phyloP scores from a whole-genome alignment of 2,797 vertebrate genomes.

The Lophius americanus region DNA sequence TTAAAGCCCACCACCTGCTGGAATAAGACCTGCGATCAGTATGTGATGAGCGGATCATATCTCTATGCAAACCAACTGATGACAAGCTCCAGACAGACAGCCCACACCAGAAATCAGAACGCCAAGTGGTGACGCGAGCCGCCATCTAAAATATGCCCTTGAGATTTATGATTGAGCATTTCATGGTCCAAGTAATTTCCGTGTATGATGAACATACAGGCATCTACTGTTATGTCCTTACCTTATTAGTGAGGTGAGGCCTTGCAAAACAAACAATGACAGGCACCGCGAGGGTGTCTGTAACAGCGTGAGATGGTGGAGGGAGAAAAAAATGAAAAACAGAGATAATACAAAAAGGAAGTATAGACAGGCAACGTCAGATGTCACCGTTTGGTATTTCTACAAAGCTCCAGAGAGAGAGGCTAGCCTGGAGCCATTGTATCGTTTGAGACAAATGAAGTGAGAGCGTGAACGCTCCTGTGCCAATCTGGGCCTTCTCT shows the following conservation, averaged over 20 bases:
- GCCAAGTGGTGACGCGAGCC: constrained; percentile 30
- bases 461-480: constrained; percentile 59
- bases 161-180: constrained; percentile 48
- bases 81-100: constrained; percentile 71
- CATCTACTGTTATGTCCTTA: constrained; percentile 27
- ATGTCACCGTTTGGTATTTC: constrained; percentile 83
- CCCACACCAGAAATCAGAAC: constrained; percentile 46
- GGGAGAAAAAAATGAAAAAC: constrained; percentile 2
- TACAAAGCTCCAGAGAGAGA: constrained; percentile 83
- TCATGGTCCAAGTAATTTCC: constrained; percentile 20
- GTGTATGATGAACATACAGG: constrained; percentile 23
- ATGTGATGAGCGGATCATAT: constrained; percentile 72
- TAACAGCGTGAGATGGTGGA: constrained; percentile 61
- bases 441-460: constrained; percentile 76
- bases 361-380: constrained; percentile 75
- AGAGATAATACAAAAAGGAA: constrained; percentile 57
- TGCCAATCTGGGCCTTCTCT: constrained; percentile 70
- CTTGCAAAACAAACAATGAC: constrained; percentile 55
- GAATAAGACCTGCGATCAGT: constrained; percentile 72
- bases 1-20: constrained; percentile 82
- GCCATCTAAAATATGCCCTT: constrained; percentile 29
- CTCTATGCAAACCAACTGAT: constrained; percentile 74
- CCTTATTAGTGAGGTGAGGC: constrained; percentile 50
- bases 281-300: constrained; percentile 50
- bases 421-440: constrained; percentile 76